A percentile compares a stretch with the other conserved stretches of the same genome.
phyloP scores from a whole-genome alignment of 2,888 invertebrate genomes.

The Drosophila ezoana region DNA sequence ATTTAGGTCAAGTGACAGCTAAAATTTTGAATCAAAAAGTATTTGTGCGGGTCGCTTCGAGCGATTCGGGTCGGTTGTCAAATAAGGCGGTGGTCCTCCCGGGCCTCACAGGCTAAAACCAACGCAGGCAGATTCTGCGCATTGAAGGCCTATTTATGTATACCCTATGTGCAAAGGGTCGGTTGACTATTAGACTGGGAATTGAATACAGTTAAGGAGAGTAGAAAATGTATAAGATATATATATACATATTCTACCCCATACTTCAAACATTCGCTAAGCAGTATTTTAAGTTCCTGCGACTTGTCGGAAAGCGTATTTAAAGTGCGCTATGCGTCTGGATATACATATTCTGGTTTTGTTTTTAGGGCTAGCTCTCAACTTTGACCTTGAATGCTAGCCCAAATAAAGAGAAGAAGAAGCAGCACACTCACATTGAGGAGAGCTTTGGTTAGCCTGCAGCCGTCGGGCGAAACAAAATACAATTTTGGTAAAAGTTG shows the following conservation, averaged over 20 bases:
- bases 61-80: slow-evolving; percentile 4
- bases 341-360: slow-evolving; percentile 15
- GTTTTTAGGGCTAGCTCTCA: slow-evolving; percentile 61
- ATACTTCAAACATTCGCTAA: no score
- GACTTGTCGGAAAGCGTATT: slow-evolving; percentile 25
- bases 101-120: slow-evolving; percentile 10
- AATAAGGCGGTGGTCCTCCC: background rate
- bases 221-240: background rate
- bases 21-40: slow-evolving; percentile 27
- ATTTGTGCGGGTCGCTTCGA: background rate
- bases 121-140: slow-evolving; percentile 42
- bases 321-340: accelerated
- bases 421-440: slow-evolving; percentile 15
- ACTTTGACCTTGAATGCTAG: slow-evolving; percentile 73
- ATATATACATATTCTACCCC: no score
- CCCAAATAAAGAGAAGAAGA: slow-evolving; percentile 42
- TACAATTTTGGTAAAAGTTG: slow-evolving; percentile 60
- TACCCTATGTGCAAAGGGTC: slow-evolving; percentile 7
- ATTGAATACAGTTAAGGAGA: background rate
- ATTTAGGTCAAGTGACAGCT: slow-evolving; percentile 66
- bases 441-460: slow-evolving; percentile 29
- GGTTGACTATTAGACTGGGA: background rate
- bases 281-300: no score
- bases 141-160: background rate
- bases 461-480: slow-evolving; percentile 31